Evolutionary conservation across 2,888 invertebrate genomes (phyloP).

Genomic region (Ormyrus thymus): DNA sequence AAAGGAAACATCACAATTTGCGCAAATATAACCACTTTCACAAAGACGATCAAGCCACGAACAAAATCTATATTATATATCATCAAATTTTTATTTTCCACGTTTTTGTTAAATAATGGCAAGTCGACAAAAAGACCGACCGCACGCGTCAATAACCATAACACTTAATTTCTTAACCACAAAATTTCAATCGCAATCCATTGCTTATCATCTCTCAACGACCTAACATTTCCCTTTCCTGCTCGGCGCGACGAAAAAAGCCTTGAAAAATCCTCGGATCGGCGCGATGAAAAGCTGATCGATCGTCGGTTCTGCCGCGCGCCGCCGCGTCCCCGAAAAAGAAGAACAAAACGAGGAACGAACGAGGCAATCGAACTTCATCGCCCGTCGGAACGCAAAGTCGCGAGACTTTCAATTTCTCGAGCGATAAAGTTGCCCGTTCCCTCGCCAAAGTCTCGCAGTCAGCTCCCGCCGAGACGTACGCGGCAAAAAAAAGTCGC

Average conservation of each 20-base stretch:
- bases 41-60: constrained; percentile 67
- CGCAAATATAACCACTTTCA: constrained; percentile 67
- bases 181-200: constrained; percentile 36
- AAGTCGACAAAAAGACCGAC: constrained; percentile 23
- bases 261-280: not conserved
- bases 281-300: not conserved
- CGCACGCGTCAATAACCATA: constrained; percentile 47
- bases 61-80: constrained; percentile 57
- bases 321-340: not conserved
- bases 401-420: constrained; percentile 45
- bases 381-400: constrained; percentile 27
- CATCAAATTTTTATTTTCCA: constrained; percentile 39
- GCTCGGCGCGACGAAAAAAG: not conserved
- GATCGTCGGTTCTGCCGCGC: not conserved
- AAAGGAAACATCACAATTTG: constrained; percentile 63
- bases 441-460: not conserved
- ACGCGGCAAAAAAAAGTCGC: constrained; percentile 26
- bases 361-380: constrained; percentile 24
- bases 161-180: constrained; percentile 48
- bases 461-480: not conserved
- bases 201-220: constrained; percentile 29
- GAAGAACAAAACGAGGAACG: not conserved
- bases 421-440: constrained; percentile 28
- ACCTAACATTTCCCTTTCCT: constrained; percentile 26
- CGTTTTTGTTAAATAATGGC: constrained; percentile 35